Evolutionary conservation across 2,797 vertebrate species (phyloP).

Genomic region (Tympanoctomys barrerae): DNA sequence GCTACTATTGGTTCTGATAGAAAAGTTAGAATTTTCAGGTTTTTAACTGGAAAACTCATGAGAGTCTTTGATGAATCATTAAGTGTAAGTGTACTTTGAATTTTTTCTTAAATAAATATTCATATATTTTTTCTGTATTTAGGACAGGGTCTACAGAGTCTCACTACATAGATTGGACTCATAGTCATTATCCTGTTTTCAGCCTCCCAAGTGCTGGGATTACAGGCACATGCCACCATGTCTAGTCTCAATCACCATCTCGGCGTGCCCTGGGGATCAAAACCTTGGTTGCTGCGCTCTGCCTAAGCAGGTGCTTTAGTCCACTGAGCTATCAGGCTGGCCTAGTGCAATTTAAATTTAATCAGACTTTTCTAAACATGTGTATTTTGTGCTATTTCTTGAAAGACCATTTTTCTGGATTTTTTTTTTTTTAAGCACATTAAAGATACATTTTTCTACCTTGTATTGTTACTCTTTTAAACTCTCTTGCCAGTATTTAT

Average conservation of each 20-base stretch:
- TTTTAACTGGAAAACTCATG: conserved; percentile 97
- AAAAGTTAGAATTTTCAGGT: conserved; percentile 98
- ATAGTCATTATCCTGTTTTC: no score
- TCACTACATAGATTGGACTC: no score
- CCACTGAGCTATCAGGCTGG: no score
- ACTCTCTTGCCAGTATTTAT: conserved; percentile 12
- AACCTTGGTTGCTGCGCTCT: no score
- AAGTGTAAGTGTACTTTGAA: conserved; percentile 91
- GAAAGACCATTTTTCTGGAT: conserved; percentile 39
- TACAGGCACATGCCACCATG: no score
- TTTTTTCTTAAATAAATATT: neutral
- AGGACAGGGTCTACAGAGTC: no score
- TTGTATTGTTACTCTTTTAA: conserved; percentile 49
- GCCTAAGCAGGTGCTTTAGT: no score
- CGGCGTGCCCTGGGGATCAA: no score
- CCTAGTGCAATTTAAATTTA: conserved; percentile 84
- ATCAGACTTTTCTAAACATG: conserved; percentile 55
- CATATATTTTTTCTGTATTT: no score
- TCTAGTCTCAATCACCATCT: no score
- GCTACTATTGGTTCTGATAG: conserved; percentile 97
- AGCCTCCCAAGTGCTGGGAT: no score
- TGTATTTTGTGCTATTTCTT: conserved; percentile 52
- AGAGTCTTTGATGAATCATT: conserved; percentile 98
- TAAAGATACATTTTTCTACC: conserved; percentile 1
- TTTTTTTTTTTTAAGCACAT: conserved; percentile 52